Conservation (phyloP, 2,888 invertebrate genomes). For the Caenorhabditis wallacei region DNA sequence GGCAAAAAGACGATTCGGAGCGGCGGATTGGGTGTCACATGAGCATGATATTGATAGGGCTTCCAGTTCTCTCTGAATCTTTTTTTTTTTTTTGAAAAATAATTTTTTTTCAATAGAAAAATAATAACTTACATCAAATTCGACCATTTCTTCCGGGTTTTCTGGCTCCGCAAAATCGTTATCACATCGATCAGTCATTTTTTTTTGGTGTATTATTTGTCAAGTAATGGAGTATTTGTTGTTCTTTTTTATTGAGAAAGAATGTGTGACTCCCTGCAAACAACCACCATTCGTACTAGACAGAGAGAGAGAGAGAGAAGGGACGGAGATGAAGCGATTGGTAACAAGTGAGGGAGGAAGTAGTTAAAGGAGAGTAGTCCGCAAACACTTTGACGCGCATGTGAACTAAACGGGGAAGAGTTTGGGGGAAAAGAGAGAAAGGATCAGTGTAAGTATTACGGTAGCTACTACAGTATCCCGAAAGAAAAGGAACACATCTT, state of each 20-base stretch:
- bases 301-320: constrained; percentile 36
- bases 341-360: background rate
- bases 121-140: constrained; percentile 45
- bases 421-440: background rate
- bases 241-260: constrained; percentile 42
- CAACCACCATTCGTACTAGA: constrained; percentile 55
- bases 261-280: constrained; percentile 51
- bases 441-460: background rate
- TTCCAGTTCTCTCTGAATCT: constrained; percentile 24
- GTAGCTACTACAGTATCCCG: no score
- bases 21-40: constrained; percentile 39
- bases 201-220: background rate
- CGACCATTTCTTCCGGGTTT: constrained; percentile 24
- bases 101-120: background rate
- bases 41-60: constrained; percentile 38
- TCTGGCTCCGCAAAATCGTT: constrained; percentile 43
- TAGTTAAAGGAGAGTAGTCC: constrained; percentile 9
- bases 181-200: constrained; percentile 5
- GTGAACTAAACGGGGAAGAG: constrained; percentile 2
- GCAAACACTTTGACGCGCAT: constrained; percentile 39
- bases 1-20: constrained; percentile 38
- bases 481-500: no score
- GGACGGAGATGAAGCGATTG: constrained; percentile 43
- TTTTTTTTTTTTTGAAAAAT: background rate
- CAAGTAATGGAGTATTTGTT: constrained; percentile 7